phyloP scores from a whole-genome alignment of 2,113 vertebrate genomes.

The Casuarius casuarius region DNA sequence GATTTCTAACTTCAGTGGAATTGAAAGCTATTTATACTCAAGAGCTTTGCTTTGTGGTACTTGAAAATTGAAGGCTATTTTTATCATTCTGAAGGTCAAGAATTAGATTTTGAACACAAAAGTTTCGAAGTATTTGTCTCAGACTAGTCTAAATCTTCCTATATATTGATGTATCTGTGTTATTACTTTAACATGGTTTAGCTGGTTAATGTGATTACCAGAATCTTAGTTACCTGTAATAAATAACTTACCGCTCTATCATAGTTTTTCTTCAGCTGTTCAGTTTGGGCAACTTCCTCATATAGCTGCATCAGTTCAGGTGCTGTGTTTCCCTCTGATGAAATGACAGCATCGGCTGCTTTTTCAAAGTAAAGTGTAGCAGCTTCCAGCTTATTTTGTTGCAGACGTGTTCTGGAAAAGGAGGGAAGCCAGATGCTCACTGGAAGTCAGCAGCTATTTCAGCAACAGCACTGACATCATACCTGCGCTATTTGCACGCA shows the following conservation, averaged over 20 bases:
- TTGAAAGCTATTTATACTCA: background rate
- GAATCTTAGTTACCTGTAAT: constrained; percentile 40
- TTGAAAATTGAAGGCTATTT: background rate
- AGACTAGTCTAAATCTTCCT: background rate
- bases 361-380: constrained; percentile 63
- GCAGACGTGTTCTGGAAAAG: constrained; percentile 29
- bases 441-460: background rate
- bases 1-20: background rate
- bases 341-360: background rate
- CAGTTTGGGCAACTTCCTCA: constrained; percentile 41
- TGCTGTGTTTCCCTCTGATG: constrained; percentile 10
- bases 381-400: constrained; percentile 38
- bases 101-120: background rate
- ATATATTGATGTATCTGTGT: background rate
- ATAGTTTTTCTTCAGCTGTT: constrained; percentile 50
- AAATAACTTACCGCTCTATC: constrained; percentile 45
- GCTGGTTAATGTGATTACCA: background rate
- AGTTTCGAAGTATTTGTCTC: background rate
- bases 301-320: constrained; percentile 55
- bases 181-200: background rate
- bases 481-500: background rate
- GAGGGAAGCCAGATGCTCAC: background rate
- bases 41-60: background rate
- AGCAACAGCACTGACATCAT: background rate
- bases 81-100: background rate